phyloP scores from a whole-genome alignment of 2,113 vertebrate genomes.

The Charadrius vociferus region DNA sequence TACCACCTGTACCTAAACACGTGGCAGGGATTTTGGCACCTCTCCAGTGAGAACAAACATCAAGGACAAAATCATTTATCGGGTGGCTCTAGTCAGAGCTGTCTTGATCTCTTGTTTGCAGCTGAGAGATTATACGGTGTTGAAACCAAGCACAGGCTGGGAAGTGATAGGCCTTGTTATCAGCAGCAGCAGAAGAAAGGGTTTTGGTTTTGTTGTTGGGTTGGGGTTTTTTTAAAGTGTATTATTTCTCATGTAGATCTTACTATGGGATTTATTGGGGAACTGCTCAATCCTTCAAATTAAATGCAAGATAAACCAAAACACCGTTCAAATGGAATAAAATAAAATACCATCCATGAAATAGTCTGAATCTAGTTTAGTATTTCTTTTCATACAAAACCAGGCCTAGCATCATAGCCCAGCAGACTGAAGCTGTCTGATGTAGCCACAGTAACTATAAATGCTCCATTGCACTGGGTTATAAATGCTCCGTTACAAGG shows the following conservation, averaged over 20 bases:
- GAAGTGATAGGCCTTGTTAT: conserved; percentile 48
- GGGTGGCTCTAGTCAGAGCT: neutral
- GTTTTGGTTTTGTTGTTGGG: neutral
- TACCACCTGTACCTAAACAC: conserved; percentile 13
- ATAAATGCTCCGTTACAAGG: neutral
- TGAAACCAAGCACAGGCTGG: conserved; percentile 31
- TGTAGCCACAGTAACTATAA: neutral
- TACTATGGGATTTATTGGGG: neutral
- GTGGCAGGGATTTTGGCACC: neutral
- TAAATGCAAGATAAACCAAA: conserved; percentile 5
- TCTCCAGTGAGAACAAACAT: conserved; percentile 25
- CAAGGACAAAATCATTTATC: conserved; percentile 60
- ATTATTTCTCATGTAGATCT: conserved; percentile 6
- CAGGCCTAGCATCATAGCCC: neutral
- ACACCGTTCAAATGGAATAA: neutral
- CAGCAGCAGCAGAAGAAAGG: conserved; percentile 24
- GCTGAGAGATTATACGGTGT: neutral
- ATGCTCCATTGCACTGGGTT: neutral
- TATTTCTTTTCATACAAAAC: neutral
- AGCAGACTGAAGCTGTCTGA: neutral
- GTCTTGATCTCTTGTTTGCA: conserved; percentile 43
- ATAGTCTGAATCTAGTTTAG: neutral
- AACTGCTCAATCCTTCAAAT: neutral
- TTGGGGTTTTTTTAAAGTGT: neutral
- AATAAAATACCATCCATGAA: neutral